These are phyloP conservation scores for Indicator maculatus DNA, from an alignment of 2,113 vertebrate genomes.

Conservation along the genomic window DNA sequence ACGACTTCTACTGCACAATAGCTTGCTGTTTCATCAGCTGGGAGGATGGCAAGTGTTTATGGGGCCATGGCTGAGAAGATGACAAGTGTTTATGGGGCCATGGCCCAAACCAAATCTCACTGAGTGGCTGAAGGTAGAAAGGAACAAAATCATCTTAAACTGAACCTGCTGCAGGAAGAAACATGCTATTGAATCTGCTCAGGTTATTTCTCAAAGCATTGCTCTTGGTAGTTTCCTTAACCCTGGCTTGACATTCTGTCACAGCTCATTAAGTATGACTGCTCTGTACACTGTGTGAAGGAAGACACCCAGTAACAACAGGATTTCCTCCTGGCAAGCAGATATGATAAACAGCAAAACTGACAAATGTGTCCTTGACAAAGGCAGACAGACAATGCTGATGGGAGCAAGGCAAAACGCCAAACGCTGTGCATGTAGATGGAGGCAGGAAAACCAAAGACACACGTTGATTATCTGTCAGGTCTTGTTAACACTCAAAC, in stretches of 20 bases:
- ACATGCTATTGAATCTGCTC: neutral
- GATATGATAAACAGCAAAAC: conserved; percentile 5
- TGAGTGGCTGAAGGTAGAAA: neutral
- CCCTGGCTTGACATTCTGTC: neutral
- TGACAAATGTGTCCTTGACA: neutral
- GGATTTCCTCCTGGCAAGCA: neutral
- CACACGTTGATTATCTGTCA: neutral
- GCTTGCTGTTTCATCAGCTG: neutral
- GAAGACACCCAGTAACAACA: neutral
- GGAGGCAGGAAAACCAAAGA: neutral
- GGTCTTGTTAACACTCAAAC: conserved; percentile 11
- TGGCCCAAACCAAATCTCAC: neutral
- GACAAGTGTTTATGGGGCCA: neutral
- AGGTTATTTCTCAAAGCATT: neutral
- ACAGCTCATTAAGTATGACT: conserved; percentile 19
- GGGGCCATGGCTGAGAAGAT: neutral
- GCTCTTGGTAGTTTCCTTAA: neutral
- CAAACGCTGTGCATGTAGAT: neutral
- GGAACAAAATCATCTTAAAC: neutral
- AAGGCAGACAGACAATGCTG: conserved; percentile 20
- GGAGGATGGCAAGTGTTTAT: neutral
- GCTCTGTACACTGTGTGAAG: neutral
- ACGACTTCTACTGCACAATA: neutral
- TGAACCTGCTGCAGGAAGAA: neutral
- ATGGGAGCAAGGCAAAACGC: conserved; percentile 16